Evolutionary conservation across 2,888 invertebrate genomes (phyloP).

Genomic region (Aelia acuminata): DNA sequence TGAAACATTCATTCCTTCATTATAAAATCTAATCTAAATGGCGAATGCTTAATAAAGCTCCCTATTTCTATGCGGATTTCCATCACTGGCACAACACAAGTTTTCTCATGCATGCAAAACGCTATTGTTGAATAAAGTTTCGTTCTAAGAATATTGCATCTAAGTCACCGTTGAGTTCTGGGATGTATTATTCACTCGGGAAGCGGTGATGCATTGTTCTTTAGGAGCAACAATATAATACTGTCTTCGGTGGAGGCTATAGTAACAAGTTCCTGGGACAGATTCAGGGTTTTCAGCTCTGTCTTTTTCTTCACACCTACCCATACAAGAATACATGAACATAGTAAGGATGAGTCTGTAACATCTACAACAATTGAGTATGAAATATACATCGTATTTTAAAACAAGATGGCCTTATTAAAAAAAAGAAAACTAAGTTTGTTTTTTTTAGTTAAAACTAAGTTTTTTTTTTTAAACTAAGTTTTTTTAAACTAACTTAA

Average conservation of each 20-base stretch:
- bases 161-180: not conserved
- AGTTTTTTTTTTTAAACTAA: too few relatives aligned
- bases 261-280: not conserved
- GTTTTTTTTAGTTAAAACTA: too few relatives aligned
- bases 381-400: too few relatives aligned
- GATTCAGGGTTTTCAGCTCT: not conserved
- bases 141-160: not conserved
- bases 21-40: slow-evolving; percentile 16
- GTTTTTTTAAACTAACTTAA: too few relatives aligned
- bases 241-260: not conserved
- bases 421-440: too few relatives aligned
- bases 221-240: not conserved
- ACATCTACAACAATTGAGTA: not conserved
- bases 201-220: not conserved
- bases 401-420: too few relatives aligned
- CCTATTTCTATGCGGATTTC: not conserved
- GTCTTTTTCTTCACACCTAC: not conserved
- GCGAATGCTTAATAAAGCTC: not conserved
- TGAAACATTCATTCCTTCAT: not conserved
- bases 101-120: slow-evolving; percentile 29
- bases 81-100: not conserved
- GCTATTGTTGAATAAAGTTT: slow-evolving; percentile 23
- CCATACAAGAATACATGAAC: not conserved
- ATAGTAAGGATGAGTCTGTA: not conserved
- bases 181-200: not conserved